Evolutionary conservation across 2,797 vertebrate genomes (phyloP).

Genomic region (Esox lucius): DNA sequence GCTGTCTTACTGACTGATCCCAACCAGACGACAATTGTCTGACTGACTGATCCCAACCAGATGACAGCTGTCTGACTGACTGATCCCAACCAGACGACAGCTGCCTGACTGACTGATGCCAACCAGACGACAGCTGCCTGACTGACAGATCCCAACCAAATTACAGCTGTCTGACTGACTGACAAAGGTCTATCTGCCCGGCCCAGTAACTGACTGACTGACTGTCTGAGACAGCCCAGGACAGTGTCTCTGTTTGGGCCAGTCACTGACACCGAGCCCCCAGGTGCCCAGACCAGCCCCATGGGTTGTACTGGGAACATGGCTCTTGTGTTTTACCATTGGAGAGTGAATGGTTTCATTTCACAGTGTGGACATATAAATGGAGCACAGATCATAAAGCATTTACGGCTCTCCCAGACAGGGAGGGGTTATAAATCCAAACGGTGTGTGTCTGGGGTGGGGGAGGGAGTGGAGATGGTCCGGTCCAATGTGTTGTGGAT

Average conservation of each 20-base stretch:
- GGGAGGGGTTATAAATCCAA: conserved; percentile 60
- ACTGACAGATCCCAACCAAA: too few species aligned
- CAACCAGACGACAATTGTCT: too few species aligned
- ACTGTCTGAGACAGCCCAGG: conserved; percentile 14
- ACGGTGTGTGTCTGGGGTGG: conserved; percentile 35
- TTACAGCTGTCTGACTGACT: too few species aligned
- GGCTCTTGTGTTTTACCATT: conserved; percentile 43
- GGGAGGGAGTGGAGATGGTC: conserved; percentile 25
- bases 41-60: too few species aligned
- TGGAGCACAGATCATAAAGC: conserved; percentile 66
- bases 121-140: too few species aligned
- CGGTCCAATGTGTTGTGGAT: conserved; percentile 57
- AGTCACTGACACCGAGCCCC: conserved; percentile 21
- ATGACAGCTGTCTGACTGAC: too few species aligned
- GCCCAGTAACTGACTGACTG: too few species aligned
- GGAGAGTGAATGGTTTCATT: conserved; percentile 60
- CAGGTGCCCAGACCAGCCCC: conserved; percentile 19
- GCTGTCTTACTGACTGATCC: too few species aligned
- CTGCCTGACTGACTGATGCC: too few species aligned
- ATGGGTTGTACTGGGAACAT: conserved; percentile 26
- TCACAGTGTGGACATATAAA: conserved; percentile 68
- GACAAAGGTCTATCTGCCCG: neutral
- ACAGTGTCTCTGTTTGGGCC: neutral
- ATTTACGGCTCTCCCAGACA: conserved; percentile 63
- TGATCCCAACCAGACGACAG: too few species aligned